Conservation (phyloP, 2,797 vertebrate genomes). For the Limnodromus scolopaceus region DNA sequence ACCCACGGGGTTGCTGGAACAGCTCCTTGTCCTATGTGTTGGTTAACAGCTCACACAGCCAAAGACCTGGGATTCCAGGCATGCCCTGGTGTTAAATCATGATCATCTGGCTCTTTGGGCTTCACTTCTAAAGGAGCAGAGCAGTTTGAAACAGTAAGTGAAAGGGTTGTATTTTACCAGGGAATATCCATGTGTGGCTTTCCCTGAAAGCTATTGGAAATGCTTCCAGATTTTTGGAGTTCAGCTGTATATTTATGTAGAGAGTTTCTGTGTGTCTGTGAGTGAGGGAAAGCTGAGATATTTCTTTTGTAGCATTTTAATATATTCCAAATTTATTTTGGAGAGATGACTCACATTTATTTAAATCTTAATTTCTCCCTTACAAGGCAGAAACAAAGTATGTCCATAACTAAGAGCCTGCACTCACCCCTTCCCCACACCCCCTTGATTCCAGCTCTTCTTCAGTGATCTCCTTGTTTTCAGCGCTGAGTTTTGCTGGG, state of each 20-base stretch:
- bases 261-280: neutral
- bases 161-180: neutral
- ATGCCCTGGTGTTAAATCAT: neutral
- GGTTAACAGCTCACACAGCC: neutral
- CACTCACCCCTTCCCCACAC: neutral
- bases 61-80: neutral
- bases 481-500: neutral
- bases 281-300: neutral
- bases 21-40: neutral
- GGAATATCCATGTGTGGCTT: neutral
- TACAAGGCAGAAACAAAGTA: slow-evolving; percentile 55
- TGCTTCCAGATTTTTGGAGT: slow-evolving; percentile 25
- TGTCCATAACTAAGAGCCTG: slow-evolving; percentile 28
- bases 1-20: neutral
- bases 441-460: neutral
- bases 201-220: neutral
- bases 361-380: slow-evolving; percentile 60
- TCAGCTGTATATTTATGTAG: neutral
- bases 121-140: neutral
- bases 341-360: slow-evolving; percentile 53
- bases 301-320: slow-evolving; percentile 45
- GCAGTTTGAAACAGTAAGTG: neutral
- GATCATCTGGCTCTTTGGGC: neutral
- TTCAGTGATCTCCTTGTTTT: neutral
- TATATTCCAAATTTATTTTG: slow-evolving; percentile 38